Base-by-base conservation (phyloP, 2,113 vertebrate genomes). In the Nibea coibor region DNA sequence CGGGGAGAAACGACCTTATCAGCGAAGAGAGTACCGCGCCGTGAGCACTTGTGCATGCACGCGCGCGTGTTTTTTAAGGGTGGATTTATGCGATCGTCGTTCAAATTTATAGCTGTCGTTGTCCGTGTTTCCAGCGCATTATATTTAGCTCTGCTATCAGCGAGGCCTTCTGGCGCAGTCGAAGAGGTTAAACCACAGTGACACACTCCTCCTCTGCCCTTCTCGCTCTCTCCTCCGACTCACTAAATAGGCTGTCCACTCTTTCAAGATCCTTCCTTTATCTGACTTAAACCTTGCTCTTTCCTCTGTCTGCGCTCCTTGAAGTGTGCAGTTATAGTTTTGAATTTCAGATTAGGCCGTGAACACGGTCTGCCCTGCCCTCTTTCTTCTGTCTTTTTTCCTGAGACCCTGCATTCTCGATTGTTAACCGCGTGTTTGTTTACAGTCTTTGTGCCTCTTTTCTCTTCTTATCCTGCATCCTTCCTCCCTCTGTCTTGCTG, bases 61-160 rank as follows among this genome's bases (percentile, higher is more conserved):
- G 35, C 22, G 10, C 51, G 59, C 24, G 14, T 47, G 20, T 68
- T 22, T 22, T 11, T 11, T 24, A 69, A 20, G 70, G 53, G 51
- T 28, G 42, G 42, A 54, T 81, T 81, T 86, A 67, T 77, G 53
- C 42, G 45, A 28, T 31, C 15, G 17, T 61, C 57, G 70, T 64
- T 73, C 17, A 48, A 62, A 89, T 88, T 88, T 87, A 68, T 75
- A 79, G 86, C 90, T 80, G 85, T 85, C 91, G 83, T 69, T 79
- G 73, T 53, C 47, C 53, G 19, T 82, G 66, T 89, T 86, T 87
- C 87, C 26, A 65, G 79, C 82, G 80, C 77, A 75, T 80, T 89
- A 86, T 90, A 90, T 93, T 92, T 92, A 93, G 88, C 79, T 14
- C 59, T 63, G 43, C 83, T 94, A 93, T 93, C 91, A 73, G 76